Percentiles rank a stretch among this genome's conserved stretches.
phyloP scores from a whole-genome alignment of 2,888 invertebrate species.

The Campopleginae sp. region DNA sequence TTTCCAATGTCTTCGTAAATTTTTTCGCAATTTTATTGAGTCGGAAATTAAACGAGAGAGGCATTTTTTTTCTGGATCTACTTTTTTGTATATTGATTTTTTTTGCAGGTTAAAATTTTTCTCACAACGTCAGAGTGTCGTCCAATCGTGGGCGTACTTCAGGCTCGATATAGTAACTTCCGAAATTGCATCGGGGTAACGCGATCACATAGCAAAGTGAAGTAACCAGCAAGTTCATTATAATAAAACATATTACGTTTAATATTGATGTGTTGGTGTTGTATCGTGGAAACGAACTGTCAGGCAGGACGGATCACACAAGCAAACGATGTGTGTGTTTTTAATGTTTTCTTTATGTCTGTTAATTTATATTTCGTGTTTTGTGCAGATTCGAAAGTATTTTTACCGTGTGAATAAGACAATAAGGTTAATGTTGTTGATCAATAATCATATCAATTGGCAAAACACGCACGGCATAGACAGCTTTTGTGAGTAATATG shows the following conservation, averaged over 20 bases:
- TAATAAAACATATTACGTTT: slow-evolving; percentile 27
- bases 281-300: slow-evolving; percentile 51
- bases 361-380: not conserved
- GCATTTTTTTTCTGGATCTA: not conserved
- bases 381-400: slow-evolving; percentile 22
- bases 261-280: slow-evolving; percentile 28
- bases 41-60: not conserved
- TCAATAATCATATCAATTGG: slow-evolving; percentile 60
- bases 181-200: slow-evolving; percentile 17
- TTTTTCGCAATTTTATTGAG: not conserved
- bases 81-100: not conserved
- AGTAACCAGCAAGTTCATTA: not conserved
- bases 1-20: not conserved
- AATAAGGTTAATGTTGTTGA: not conserved
- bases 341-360: not conserved
- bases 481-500: slow-evolving; percentile 59
- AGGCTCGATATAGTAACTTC: slow-evolving; percentile 26
- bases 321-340: slow-evolving; percentile 42
- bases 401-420: slow-evolving; percentile 18
- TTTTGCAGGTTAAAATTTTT: not conserved
- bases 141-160: slow-evolving; percentile 26
- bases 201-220: slow-evolving; percentile 48
- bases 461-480: slow-evolving; percentile 55
- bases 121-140: slow-evolving; percentile 40
- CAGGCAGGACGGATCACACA: slow-evolving; percentile 64